These are phyloP conservation scores for Coleophora flavipennella DNA, from an alignment of 2,888 invertebrate species.

Conservation along the genomic window DNA sequence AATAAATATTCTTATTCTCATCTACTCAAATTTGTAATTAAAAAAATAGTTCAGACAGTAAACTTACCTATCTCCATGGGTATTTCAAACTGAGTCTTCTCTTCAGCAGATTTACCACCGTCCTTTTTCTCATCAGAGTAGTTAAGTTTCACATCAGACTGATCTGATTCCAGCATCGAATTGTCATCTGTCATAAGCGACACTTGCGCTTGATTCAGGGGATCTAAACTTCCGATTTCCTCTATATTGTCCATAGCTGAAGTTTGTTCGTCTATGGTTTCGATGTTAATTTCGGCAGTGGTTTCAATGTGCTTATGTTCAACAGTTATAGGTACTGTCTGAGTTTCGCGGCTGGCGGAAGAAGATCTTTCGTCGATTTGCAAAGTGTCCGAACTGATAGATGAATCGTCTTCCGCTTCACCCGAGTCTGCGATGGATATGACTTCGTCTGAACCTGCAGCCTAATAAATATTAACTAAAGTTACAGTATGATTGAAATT, in stretches of 20 bases:
- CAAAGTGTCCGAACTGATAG: background rate
- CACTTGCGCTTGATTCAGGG: conserved; percentile 36
- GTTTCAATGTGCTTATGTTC: background rate
- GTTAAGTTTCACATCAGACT: conserved; percentile 36
- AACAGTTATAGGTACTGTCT: background rate
- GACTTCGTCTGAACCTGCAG: conserved; percentile 1
- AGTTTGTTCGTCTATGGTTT: background rate
- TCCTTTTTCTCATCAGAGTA: conserved; percentile 39
- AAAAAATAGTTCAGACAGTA: conserved; percentile 4
- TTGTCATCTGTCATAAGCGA: conserved; percentile 59
- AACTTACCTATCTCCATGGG: conserved; percentile 21
- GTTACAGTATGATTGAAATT: too few relatives aligned
- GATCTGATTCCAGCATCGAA: conserved; percentile 35
- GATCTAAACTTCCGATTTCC: conserved; percentile 20
- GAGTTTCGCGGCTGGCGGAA: background rate
- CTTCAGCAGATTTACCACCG: conserved; percentile 9
- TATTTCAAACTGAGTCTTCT: background rate
- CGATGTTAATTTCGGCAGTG: background rate
- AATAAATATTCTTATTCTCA: background rate
- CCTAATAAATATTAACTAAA: background rate
- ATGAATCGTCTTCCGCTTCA: background rate
- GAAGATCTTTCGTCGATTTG: too few relatives aligned
- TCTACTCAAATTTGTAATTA: too few relatives aligned
- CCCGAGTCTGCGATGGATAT: conserved; percentile 5
- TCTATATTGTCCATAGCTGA: background rate